Base-by-base conservation (phyloP, 1,140 invertebrate species). In the Pseudomyrmex gracilis region DNA sequence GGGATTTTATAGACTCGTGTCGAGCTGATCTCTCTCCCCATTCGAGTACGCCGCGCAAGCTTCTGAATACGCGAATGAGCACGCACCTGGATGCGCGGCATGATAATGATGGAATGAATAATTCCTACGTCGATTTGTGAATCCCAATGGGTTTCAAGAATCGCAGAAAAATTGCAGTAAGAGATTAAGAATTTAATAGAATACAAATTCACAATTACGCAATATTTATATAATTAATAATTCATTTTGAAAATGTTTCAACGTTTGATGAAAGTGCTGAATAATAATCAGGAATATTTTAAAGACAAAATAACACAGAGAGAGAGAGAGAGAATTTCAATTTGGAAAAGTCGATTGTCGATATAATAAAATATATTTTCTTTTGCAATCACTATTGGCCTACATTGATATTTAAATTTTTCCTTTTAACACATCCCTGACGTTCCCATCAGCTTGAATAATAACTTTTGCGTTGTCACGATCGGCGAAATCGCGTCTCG, bases 1-100 rank as follows among this genome's bases (percentile, higher is more conserved):
- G 86, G 83, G 85, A 90, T 91, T 93, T 93, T 92, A 93, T 93
- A 84, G 87, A 92, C 89, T 91, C 90, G 70, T 84, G 80, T 76
- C 70, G 49, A n/a, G n/a, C 12, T 20, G 20, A 55, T 71, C 67
- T 64, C 86, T 73, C 68, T 61, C 78, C 10, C 24, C 53, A 57
- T 34, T 34, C 22, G 43, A 4, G 53, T 10, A 68, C 9, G 49
- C 13, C 67, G 51, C 34, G 51, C 34, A 34, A 47, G 64, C 49
- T 51, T 47, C 73, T 55, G 43, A 73, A 47, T 73, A 55, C 82
- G 73, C 67, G 73, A 74, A 51, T 58, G 20, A 64, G 3, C 45
- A 10, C 24, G 68, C 80, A 87, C 76, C 82, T 82, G 76, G 74
- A 34, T 76, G 4, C 34, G 34, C 34, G 4, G 34, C 15, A 84